Conservation (phyloP, 35 echinoderm and acorn worm species). For the Patiria miniata region DNA sequence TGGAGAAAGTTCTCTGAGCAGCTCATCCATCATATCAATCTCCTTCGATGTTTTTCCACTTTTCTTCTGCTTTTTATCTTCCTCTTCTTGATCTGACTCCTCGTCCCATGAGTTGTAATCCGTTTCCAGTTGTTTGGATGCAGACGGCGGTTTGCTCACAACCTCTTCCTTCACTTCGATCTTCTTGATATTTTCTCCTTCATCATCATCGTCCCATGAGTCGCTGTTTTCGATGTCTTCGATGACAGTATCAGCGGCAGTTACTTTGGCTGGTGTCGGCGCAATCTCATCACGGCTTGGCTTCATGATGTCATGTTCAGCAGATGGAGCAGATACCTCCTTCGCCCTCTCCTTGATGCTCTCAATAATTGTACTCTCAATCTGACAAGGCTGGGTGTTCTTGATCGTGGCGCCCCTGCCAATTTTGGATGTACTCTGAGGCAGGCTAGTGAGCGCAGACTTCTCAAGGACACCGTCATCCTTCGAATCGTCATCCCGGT, state of each 20-base stretch:
- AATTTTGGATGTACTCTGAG: not conserved
- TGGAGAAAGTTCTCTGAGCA: not conserved
- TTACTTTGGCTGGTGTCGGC: not conserved
- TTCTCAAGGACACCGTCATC: no score
- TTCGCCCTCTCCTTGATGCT: not conserved
- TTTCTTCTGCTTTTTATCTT: not conserved
- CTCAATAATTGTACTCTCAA: not conserved
- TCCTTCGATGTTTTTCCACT: not conserved
- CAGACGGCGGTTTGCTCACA: no score
- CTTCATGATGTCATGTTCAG: not conserved
- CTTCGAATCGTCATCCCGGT: no score
- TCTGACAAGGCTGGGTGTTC: not conserved
- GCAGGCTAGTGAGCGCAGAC: no score
- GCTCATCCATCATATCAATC: not conserved
- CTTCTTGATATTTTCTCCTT: no score
- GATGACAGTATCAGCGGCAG: not conserved
- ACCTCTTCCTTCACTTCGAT: no score
- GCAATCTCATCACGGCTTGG: not conserved
- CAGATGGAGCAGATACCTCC: not conserved
- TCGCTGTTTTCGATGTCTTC: not conserved
- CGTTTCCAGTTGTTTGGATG: not conserved
- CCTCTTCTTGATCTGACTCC: not conserved
- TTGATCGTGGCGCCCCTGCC: not conserved
- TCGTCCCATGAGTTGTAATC: slow-evolving; percentile 28
- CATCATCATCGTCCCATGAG: not conserved